These are phyloP conservation scores for Holotrichia oblita DNA, from an alignment of 1,140 invertebrate genomes.

Conservation along the genomic window DNA sequence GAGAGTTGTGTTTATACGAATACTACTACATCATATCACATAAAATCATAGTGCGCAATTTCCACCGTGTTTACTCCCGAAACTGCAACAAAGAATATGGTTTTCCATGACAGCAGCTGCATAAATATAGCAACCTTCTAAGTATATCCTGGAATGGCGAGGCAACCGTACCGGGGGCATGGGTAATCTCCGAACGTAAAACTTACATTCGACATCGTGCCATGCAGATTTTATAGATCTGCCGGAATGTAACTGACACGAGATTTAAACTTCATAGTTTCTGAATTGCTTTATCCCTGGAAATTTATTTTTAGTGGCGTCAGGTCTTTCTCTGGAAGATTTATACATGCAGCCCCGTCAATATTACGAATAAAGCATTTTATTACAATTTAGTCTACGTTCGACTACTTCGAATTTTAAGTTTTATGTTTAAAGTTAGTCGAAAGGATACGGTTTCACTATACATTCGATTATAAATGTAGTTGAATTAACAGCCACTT, in stretches of 20 bases:
- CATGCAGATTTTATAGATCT: conserved; percentile 26
- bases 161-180: too few species aligned
- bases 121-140: conserved; percentile 34
- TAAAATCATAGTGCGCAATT: too few species aligned
- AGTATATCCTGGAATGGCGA: conserved; percentile 1
- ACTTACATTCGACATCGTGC: background rate
- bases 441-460: too few species aligned
- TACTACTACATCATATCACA: too few species aligned
- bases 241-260: conserved; percentile 22
- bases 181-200: conserved; percentile 18
- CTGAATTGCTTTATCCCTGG: conserved; percentile 28
- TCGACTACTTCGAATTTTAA: conserved; percentile 8
- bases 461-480: too few species aligned
- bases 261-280: conserved; percentile 35
- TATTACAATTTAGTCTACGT: conserved; percentile 17
- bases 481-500: too few species aligned
- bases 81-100: background rate
- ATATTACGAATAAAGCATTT: conserved; percentile 26
- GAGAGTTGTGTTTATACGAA: too few species aligned
- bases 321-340: conserved; percentile 14
- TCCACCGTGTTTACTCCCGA: too few species aligned
- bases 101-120: background rate
- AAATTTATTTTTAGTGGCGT: conserved; percentile 21
- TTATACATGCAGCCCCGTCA: conserved; percentile 11
- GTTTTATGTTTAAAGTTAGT: conserved; percentile 16